Conservation (phyloP, 2,113 vertebrate genomes). For the Actenoides hombroni region DNA sequence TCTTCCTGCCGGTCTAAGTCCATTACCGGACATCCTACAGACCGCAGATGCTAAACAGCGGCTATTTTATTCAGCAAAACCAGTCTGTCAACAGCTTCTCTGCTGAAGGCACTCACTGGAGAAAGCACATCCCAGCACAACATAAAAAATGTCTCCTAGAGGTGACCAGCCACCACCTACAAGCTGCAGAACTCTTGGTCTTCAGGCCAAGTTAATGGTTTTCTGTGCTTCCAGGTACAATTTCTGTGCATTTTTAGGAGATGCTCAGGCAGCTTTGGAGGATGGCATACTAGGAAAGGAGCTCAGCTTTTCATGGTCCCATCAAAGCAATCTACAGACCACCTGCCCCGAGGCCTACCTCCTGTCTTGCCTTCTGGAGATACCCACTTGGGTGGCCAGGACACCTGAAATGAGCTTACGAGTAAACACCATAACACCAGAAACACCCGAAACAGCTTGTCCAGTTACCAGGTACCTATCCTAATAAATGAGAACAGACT, state of each 20-base stretch:
- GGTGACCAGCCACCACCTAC: background rate
- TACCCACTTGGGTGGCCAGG: background rate
- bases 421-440: background rate
- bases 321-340: background rate
- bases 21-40: background rate
- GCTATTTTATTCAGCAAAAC: background rate
- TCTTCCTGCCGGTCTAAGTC: background rate
- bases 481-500: background rate
- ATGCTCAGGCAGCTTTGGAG: background rate
- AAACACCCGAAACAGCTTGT: background rate
- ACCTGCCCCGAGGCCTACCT: background rate
- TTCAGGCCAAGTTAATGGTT: background rate
- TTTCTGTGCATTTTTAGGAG: background rate
- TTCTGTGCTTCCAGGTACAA: background rate
- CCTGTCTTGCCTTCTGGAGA: background rate
- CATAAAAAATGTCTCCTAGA: accelerated
- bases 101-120: background rate
- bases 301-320: background rate
- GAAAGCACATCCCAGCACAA: background rate
- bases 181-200: background rate
- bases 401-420: background rate
- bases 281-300: accelerated
- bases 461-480: background rate
- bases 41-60: background rate
- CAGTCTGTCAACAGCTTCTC: background rate